phyloP scores from a whole-genome alignment of 2,888 invertebrate genomes.

The Crematogaster levior region DNA sequence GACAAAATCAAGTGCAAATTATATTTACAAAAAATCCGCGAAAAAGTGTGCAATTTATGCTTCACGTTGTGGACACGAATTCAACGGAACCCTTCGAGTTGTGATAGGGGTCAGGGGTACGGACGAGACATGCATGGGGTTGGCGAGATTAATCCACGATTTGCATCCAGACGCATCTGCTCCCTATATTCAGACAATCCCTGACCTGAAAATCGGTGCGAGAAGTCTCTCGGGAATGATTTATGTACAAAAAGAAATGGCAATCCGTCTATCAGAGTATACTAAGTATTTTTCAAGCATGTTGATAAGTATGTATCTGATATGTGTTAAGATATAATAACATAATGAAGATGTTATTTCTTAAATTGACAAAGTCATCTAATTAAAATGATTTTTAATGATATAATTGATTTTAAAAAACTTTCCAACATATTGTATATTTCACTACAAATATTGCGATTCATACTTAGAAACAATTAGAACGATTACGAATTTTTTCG shows the following conservation, averaged over 20 bases:
- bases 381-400: neutral
- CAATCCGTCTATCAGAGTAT: neutral
- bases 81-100: conserved; percentile 68
- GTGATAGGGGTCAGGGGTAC: conserved; percentile 75
- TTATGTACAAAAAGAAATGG: conserved; percentile 51
- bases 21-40: neutral
- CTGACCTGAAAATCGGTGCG: conserved; percentile 71
- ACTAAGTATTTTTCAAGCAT: neutral
- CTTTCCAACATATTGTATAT: neutral
- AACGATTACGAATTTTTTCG: neutral
- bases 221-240: conserved; percentile 69
- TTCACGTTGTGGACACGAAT: conserved; percentile 5
- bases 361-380: neutral
- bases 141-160: conserved; percentile 85
- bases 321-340: neutral
- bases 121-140: conserved; percentile 76
- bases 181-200: conserved; percentile 77
- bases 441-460: neutral
- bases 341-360: neutral
- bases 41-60: conserved; percentile 29
- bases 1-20: neutral
- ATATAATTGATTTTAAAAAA: neutral
- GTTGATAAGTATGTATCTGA: neutral
- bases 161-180: conserved; percentile 85
- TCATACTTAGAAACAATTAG: neutral